Evolutionary conservation across 2,888 invertebrate species (phyloP).

Genomic region (Dastarcus helophoroides): DNA sequence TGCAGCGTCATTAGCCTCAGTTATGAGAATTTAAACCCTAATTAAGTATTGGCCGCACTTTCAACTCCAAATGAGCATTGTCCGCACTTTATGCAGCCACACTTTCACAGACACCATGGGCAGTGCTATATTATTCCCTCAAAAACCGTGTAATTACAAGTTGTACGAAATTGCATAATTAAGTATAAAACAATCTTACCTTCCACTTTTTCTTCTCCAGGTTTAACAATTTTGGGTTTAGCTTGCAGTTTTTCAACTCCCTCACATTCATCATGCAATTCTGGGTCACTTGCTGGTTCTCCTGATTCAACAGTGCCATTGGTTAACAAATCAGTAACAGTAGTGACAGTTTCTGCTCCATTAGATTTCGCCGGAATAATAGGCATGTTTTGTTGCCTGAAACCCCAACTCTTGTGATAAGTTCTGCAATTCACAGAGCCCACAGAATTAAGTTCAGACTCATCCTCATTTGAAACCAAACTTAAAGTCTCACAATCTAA

Average conservation of each 20-base stretch:
- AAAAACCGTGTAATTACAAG: too few relatives aligned
- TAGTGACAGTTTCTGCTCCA: slow-evolving; percentile 3
- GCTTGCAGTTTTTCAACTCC: slow-evolving; percentile 38
- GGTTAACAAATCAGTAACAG: slow-evolving; percentile 1
- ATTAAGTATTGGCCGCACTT: too few relatives aligned
- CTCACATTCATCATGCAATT: slow-evolving; percentile 27
- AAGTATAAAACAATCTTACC: too few relatives aligned
- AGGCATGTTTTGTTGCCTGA: slow-evolving; percentile 39
- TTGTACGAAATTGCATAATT: too few relatives aligned
- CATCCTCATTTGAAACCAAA: slow-evolving; percentile 60
- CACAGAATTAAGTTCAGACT: slow-evolving; percentile 51
- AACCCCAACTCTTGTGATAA: slow-evolving; percentile 43
- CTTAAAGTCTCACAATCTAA: slow-evolving; percentile 54
- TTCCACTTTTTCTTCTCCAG: slow-evolving; percentile 32
- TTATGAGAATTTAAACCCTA: too few relatives aligned
- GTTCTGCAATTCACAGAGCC: slow-evolving; percentile 48
- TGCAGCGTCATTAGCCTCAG: too few relatives aligned
- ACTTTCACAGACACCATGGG: too few relatives aligned
- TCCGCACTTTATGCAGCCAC: too few relatives aligned
- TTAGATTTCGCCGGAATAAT: slow-evolving; percentile 5
- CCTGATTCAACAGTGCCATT: too few relatives aligned
- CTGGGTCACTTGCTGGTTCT: slow-evolving; percentile 2
- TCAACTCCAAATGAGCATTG: too few relatives aligned
- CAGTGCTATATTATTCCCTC: too few relatives aligned
- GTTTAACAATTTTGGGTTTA: slow-evolving; percentile 51